Conservation (phyloP, 2,113 vertebrate species). For the Colossoma macropomum region DNA sequence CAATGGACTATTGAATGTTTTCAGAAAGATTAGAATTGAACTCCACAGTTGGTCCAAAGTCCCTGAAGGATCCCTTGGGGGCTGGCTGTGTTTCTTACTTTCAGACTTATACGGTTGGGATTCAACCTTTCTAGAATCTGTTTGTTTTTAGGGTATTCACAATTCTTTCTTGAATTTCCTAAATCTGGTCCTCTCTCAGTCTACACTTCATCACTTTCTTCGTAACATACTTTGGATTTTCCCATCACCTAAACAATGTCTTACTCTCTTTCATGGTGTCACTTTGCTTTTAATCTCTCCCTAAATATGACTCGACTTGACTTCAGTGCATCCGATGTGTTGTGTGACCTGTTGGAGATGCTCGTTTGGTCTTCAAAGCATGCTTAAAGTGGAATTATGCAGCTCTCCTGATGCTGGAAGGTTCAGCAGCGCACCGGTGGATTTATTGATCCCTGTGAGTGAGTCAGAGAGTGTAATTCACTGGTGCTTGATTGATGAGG, state of each 20-base stretch:
- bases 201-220: conserved; percentile 9
- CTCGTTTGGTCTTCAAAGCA: conserved; percentile 70
- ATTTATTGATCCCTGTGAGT: conserved; percentile 77
- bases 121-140: background rate
- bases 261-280: conserved; percentile 22
- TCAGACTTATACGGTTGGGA: background rate
- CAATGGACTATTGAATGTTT: conserved; percentile 49
- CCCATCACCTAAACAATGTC: conserved; percentile 10
- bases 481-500: conserved; percentile 80
- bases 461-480: conserved; percentile 79
- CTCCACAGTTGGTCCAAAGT: conserved; percentile 30
- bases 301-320: conserved; percentile 58
- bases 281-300: conserved; percentile 36
- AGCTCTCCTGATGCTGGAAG: conserved; percentile 64
- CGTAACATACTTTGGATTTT: conserved; percentile 8
- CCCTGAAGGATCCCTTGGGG: background rate
- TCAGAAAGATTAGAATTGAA: conserved; percentile 55
- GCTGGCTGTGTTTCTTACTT: background rate
- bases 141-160: background rate
- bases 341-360: conserved; percentile 62
- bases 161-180: conserved; percentile 1
- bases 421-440: conserved; percentile 66
- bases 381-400: conserved; percentile 66
- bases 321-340: conserved; percentile 64
- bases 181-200: conserved; percentile 17